Evolutionary conservation across 1,140 invertebrate species (phyloP).

Genomic region (Drosophila watanabei): DNA sequence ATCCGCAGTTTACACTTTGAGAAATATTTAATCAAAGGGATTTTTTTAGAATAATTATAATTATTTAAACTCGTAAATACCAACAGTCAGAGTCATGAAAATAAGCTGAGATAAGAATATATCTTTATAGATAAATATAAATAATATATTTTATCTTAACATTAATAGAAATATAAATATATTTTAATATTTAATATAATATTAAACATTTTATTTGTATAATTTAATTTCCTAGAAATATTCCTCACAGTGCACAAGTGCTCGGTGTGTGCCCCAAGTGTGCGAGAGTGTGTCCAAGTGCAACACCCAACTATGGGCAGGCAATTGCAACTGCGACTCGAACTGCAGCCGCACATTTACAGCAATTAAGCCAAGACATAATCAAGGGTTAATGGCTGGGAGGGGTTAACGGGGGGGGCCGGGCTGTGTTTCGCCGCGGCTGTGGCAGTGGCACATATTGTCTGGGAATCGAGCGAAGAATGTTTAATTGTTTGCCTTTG

Average conservation of each 20-base stretch:
- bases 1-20: constrained; percentile 23
- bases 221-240: not conserved
- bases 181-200: too few species aligned
- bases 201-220: too few species aligned
- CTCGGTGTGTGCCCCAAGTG: constrained; percentile 8
- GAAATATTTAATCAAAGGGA: not conserved
- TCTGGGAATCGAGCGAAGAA: constrained; percentile 47
- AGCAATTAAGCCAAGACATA: constrained; percentile 57
- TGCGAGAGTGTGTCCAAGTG: constrained; percentile 36
- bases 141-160: too few species aligned
- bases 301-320: constrained; percentile 49
- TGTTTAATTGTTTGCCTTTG: constrained; percentile 48
- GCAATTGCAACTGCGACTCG: constrained; percentile 42
- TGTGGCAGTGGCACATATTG: constrained; percentile 29
- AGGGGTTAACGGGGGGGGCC: not conserved
- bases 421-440: not conserved
- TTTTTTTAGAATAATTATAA: not conserved
- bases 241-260: not conserved
- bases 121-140: too few species aligned
- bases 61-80: too few species aligned
- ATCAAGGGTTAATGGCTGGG: constrained; percentile 29
- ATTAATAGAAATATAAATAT: too few species aligned
- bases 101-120: too few species aligned
- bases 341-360: constrained; percentile 53
- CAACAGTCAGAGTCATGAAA: too few species aligned